Evolutionary conservation across 2,888 invertebrate species (phyloP), one percentile per base, ranked within the genome.

Genomic region (Ophion obscuratus): DNA sequence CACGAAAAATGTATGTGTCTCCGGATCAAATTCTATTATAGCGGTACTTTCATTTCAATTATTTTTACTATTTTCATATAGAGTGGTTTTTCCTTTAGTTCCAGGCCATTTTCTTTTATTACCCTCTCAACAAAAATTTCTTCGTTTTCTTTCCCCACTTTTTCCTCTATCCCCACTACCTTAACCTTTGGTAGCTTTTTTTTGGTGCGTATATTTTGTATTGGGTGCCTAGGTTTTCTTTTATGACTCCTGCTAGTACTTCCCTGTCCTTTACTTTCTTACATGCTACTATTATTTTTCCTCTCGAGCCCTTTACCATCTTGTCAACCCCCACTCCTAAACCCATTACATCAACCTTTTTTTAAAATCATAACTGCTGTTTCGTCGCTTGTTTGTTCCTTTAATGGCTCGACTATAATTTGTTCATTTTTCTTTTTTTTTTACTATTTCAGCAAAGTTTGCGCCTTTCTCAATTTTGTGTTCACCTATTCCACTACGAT

Each of bases 91-190:
- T 11, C 44, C 14, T 75, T 44, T 24, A 11, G 31, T 1, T 61
- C 44, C 47, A 87, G 1, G 27, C 40, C 78, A 31, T 86, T 84
- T 71, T 85, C 83, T 11, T 71, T 82, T 44, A 57, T 77, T 67
- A 82, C 61, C 31, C 61, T 87, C 9, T 85, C 78, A n/a, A 68
- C 70, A 2, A 86, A 82, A 14, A 20, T 47, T 20, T 36, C 31
- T 66, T 87, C 83, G 7, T 78, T 70, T 27, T 78, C 75, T 53
- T 53, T 59, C n/a, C 80, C 67, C 6, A 76, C 17, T 14, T 31
- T 75, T n/a, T 75, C 78, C 27, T 85, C 86, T 11, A 87, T 73
- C 44, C 81, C 81, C 7, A 87, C 53, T 40, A 85, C 78, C 71
- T 82, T 62, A 36, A 36, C 36, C 36, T 36, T 36, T 5, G 36